Conservation (phyloP, 2,113 vertebrate genomes). For the Alethe castanea region DNA sequence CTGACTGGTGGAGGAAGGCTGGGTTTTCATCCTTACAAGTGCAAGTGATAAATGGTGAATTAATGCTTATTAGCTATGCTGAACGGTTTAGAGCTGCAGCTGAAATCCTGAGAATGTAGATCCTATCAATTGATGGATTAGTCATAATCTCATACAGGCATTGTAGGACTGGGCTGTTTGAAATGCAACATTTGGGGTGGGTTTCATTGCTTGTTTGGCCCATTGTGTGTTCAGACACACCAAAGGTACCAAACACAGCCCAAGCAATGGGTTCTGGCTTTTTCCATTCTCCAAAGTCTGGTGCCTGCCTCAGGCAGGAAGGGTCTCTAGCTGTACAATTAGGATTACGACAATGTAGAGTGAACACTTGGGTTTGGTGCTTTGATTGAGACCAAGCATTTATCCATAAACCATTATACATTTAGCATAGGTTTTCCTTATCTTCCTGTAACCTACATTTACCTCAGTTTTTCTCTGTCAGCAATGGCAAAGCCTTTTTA, state of each 20-base stretch:
- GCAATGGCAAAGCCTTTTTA: not conserved
- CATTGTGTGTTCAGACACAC: not conserved
- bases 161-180: not conserved
- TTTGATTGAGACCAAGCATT: not conserved
- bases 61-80: constrained; percentile 4
- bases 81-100: not conserved
- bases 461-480: not conserved
- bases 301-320: not conserved
- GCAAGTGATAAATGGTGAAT: constrained; percentile 4
- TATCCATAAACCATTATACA: not conserved
- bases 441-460: not conserved
- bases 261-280: not conserved
- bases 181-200: constrained; percentile 3
- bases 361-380: not conserved
- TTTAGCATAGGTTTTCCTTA: not conserved
- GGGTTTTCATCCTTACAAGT: not conserved
- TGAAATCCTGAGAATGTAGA: not conserved
- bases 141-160: not conserved
- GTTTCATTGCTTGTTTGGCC: not conserved
- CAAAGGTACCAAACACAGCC: rapidly evolving
- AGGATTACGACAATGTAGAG: not conserved
- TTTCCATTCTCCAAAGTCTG: not conserved
- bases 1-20: not conserved
- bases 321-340: not conserved
- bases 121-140: constrained; percentile 3